Evolutionary conservation across 30 jellyfish, hydroid and myxozoan species (phyloP).

Genomic region (Catostylus mosaicus): DNA sequence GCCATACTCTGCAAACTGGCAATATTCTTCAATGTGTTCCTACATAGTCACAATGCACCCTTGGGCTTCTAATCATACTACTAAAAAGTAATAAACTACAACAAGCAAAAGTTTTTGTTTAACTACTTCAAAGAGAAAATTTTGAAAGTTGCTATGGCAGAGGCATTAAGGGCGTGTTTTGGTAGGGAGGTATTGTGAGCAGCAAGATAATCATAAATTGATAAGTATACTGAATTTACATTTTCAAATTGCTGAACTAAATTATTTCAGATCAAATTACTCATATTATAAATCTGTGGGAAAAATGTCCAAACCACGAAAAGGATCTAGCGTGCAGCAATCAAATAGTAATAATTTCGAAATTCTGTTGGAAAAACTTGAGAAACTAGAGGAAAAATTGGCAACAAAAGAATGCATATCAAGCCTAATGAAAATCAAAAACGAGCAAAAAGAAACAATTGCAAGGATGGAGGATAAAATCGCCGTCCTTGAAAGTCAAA

Average conservation of each 20-base stretch:
- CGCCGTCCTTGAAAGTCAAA: no score
- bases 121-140: no score
- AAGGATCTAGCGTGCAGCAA: neutral
- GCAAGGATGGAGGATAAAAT: no score
- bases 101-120: no score
- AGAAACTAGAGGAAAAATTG: neutral
- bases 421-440: neutral
- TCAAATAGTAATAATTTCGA: neutral
- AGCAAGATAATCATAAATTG: neutral
- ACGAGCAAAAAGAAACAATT: slow-evolving; percentile 2
- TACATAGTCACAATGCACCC: no score
- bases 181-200: no score
- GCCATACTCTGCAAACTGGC: no score
- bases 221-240: neutral
- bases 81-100: no score
- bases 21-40: no score
- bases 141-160: no score
- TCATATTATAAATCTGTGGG: neutral
- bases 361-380: neutral
- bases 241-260: neutral
- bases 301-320: neutral
- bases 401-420: slow-evolving; percentile 9
- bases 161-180: no score
- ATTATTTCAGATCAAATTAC: neutral
- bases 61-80: no score